Base-by-base conservation (phyloP, 1,140 invertebrate genomes). In the Drosophila repletoides region DNA sequence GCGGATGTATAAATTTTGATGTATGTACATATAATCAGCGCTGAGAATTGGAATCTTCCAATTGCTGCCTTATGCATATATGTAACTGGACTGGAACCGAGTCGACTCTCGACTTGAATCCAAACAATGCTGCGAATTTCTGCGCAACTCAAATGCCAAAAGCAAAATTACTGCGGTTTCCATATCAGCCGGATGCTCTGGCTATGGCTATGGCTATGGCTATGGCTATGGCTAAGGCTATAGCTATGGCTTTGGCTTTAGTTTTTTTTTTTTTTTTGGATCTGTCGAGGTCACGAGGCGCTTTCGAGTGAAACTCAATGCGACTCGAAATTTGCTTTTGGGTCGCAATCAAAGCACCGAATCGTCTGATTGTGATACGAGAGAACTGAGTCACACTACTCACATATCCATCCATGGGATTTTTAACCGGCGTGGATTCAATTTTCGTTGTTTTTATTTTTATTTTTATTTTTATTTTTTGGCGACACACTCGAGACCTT, bases 21-120 rank as follows among this genome's bases (percentile, higher is more conserved):
- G 21, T 22, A 7, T 5, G n/a, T 29, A 29, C 6, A 1, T 5
- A 17, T 15, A 41, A 43, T 33, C 26, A 43, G 28, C 19, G 40
- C 41, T 46, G 41, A 28, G 41, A 59, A 56, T 45, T 33, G 17
- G 46, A 21, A 9, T 49, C 26, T 21, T 19, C 34, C n/a, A 6
- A 38, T 45, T 56, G 10, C 41, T n/a, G n/a, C n/a, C n/a, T 22
- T 40, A 56, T 65, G 61, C 61, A 48, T 56, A 46, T 59, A 59
- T 66, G 63, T 59, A 59, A 49, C 34, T 66, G 45, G 63, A 66
- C 38, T 59, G 53, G 63, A 59, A 66, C 52, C 26, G 31, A 12
- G 28, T 19, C 15, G 9, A 38, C 6, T 19, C 40, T 22, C 7
- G 22, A 58, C 3, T 36, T 12, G n/a, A n/a, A n/a, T 34, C 9